Percentiles rank a stretch among this genome's conserved stretches.
Evolutionary conservation across 2,888 invertebrate species (phyloP).

Genomic region (Eubasilissa splendida): DNA sequence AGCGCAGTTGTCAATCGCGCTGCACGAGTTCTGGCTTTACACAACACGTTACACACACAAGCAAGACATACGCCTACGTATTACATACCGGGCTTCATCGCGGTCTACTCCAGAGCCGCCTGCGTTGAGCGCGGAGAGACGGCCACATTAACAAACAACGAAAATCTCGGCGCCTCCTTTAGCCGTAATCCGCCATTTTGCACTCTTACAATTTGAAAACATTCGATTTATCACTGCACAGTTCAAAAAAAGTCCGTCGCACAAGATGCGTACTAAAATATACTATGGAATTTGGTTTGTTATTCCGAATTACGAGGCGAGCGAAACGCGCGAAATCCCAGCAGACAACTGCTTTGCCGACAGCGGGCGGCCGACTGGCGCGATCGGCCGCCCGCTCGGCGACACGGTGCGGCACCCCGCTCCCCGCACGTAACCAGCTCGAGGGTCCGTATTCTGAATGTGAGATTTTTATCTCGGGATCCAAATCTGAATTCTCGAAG

Average conservation of each 20-base stretch:
- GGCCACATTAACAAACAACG: slow-evolving; percentile 47
- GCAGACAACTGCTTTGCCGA: slow-evolving; percentile 59
- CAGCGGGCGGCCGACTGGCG: slow-evolving; percentile 48
- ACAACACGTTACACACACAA: slow-evolving; percentile 19
- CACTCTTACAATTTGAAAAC: slow-evolving; percentile 32
- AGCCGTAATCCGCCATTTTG: slow-evolving; percentile 51
- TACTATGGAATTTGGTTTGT: slow-evolving; percentile 32
- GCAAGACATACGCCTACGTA: slow-evolving; percentile 31
- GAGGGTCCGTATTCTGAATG: too few relatives aligned
- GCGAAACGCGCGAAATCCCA: slow-evolving; percentile 59
- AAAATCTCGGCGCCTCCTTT: slow-evolving; percentile 43
- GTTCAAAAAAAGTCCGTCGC: slow-evolving; percentile 3
- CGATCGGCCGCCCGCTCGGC: slow-evolving; percentile 60
- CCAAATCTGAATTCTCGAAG: too few relatives aligned
- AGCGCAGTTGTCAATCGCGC: slow-evolving; percentile 42
- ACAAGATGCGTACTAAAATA: slow-evolving; percentile 9
- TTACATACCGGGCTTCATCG: slow-evolving; percentile 49
- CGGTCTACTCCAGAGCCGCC: slow-evolving; percentile 33
- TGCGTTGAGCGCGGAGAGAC: slow-evolving; percentile 34
- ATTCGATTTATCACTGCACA: slow-evolving; percentile 26
- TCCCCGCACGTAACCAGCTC: slow-evolving; percentile 8
- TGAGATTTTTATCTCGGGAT: too few relatives aligned
- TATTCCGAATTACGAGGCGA: slow-evolving; percentile 11
- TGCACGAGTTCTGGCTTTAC: slow-evolving; percentile 35
- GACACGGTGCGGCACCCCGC: slow-evolving; percentile 63